A percentile compares a stretch with the other conserved stretches of the same genome.
phyloP scores from a whole-genome alignment of 2,888 invertebrate genomes.

The Cerceris ruficornis region DNA sequence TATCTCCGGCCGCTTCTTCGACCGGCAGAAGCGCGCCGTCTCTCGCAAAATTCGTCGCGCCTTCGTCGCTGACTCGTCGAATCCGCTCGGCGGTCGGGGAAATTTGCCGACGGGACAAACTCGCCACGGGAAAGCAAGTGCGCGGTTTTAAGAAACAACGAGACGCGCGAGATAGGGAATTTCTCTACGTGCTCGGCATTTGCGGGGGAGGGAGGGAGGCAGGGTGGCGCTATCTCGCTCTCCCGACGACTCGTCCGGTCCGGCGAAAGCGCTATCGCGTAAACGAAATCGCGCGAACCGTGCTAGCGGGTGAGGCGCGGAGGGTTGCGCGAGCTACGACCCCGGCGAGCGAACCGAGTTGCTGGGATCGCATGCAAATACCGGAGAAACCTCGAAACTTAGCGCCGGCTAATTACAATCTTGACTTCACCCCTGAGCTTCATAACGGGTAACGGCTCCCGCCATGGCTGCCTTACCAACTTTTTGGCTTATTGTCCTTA shows the following conservation, averaged over 20 bases:
- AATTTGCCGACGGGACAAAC: too few species aligned
- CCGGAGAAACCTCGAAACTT: slow-evolving; percentile 77
- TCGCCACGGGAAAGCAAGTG: not conserved
- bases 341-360: slow-evolving; percentile 8
- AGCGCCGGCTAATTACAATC: slow-evolving; percentile 80
- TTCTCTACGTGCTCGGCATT: slow-evolving; percentile 78
- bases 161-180: slow-evolving; percentile 70
- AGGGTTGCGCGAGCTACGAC: slow-evolving; percentile 16
- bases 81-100: too few species aligned
- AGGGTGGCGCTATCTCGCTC: slow-evolving; percentile 31
- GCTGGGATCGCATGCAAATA: slow-evolving; percentile 74
- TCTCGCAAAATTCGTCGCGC: too few species aligned
- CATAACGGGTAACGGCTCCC: slow-evolving; percentile 77
- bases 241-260: not conserved
- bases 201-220: not conserved
- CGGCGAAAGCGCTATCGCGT: slow-evolving; percentile 38
- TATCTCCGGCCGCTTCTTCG: too few species aligned
- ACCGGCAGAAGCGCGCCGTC: too few species aligned
- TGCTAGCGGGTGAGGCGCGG: slow-evolving; percentile 39
- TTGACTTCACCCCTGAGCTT: slow-evolving; percentile 80
- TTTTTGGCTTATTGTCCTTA: slow-evolving; percentile 80
- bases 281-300: slow-evolving; percentile 48
- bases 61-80: too few species aligned
- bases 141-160: slow-evolving; percentile 55
- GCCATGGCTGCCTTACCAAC: slow-evolving; percentile 71